Base-by-base conservation (phyloP, 2,113 vertebrate genomes). In the Ophthalmolycus amberensis region DNA sequence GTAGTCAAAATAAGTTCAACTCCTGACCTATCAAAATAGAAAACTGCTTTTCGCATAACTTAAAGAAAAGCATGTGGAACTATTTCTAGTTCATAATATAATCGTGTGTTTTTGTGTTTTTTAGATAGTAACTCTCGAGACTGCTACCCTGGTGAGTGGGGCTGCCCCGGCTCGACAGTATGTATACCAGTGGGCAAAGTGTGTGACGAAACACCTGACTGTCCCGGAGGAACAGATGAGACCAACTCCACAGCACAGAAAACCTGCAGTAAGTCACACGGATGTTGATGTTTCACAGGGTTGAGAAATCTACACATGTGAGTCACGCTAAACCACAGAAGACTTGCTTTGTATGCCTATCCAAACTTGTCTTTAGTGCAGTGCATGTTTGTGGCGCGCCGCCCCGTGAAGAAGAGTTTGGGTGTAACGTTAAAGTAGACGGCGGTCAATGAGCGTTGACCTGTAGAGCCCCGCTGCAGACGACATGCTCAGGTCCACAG, bases 61-160 rank as follows among this genome's bases (percentile, higher is more conserved):
- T 29, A 56, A 58, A 65, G 15, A 32, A 27, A 38, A 22, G 1
- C 5, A 16, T 5, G 6, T 37, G 14, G 34, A 32, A n/a, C 40
- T 25, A 14, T 80, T 82, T 46, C 1, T 12, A 22, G 18, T 68
- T 58, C 6, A 10, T 25, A 5, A 14, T 29, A 11, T 71, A 54
- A 58, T 22, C 2, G 18, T 11, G 0, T 70, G 2, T 73, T 69
- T 59, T 2, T 67, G 3, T 75, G 16, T 0, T 63, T 84, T 83
- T 69, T 62, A 95, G 95, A 95, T 20, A 94, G 93, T 65, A 69
- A 93, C 83, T 92, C 91, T 5, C 74, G 91, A 37, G 92, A 90
- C 66, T 95, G 95, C 89, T 95, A 94, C 83, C 92, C 95, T 6
- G 94, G 95, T 9, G 94, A 95, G 75, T 95, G 95, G 95, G 91